Percentiles rank a stretch among this genome's conserved stretches.
phyloP scores from a whole-genome alignment of 2,113 vertebrate genomes.

The Craseonycteris thonglongyai region DNA sequence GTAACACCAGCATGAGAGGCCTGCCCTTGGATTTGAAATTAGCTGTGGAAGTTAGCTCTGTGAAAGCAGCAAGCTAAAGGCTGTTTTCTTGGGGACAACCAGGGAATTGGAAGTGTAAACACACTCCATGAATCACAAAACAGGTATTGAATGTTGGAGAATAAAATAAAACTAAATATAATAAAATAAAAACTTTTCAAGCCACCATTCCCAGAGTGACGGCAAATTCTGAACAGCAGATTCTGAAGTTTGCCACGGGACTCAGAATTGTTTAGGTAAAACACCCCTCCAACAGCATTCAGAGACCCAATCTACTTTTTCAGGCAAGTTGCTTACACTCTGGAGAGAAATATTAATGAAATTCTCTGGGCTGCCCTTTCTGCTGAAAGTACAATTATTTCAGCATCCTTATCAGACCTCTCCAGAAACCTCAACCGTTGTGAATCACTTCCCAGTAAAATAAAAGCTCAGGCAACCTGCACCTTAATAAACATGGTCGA shows the following conservation, averaged over 20 bases:
- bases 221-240: neutral
- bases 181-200: neutral
- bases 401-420: neutral
- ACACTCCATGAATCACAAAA: neutral
- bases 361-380: neutral
- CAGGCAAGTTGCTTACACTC: neutral
- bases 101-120: neutral
- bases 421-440: neutral
- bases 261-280: rapidly evolving
- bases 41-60: neutral
- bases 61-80: neutral
- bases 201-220: neutral
- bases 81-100: neutral
- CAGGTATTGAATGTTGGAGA: neutral
- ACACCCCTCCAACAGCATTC: rapidly evolving
- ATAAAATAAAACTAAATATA: neutral
- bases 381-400: neutral
- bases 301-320: neutral
- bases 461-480: neutral
- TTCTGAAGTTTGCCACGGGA: neutral
- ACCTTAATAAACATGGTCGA: neutral
- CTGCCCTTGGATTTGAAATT: neutral
- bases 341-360: neutral
- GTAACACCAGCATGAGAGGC: rapidly evolving
- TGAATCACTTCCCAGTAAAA: neutral